phyloP scores from a whole-genome alignment of 2,113 vertebrate species.

The Panurus biarmicus region DNA sequence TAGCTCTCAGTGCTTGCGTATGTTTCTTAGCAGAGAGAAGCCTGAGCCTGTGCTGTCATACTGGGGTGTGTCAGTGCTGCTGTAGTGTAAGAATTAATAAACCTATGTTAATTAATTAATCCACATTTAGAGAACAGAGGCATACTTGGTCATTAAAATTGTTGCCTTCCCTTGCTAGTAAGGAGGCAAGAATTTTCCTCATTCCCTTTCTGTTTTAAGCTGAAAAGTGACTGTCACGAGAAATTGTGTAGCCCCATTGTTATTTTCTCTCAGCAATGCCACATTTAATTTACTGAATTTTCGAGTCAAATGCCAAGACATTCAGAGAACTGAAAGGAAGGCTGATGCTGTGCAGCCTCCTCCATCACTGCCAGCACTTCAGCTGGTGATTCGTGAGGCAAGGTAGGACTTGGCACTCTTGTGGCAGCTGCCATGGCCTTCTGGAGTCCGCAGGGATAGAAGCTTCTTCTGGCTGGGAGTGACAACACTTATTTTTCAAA shows the following conservation, averaged over 20 bases:
- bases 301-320: slow-evolving; percentile 49
- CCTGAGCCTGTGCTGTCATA: neutral
- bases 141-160: neutral
- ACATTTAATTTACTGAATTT: slow-evolving; percentile 46
- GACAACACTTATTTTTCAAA: neutral
- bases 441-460: neutral
- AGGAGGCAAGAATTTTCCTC: neutral
- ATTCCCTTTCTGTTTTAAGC: neutral
- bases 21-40: neutral
- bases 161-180: neutral
- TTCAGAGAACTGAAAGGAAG: neutral
- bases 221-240: neutral
- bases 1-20: neutral
- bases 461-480: neutral
- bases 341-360: neutral
- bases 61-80: neutral
- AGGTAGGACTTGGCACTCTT: neutral
- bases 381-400: neutral
- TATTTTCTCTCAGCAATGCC: slow-evolving; percentile 45
- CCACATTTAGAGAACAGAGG: neutral
- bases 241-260: slow-evolving; percentile 4
- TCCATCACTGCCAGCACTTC: neutral
- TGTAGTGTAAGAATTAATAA: slow-evolving; percentile 29
- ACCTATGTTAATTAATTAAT: slow-evolving; percentile 31
- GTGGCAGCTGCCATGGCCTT: neutral